These are phyloP conservation scores for Atta cephalotes DNA, from an alignment of 1,140 invertebrate species.

Conservation along the genomic window DNA sequence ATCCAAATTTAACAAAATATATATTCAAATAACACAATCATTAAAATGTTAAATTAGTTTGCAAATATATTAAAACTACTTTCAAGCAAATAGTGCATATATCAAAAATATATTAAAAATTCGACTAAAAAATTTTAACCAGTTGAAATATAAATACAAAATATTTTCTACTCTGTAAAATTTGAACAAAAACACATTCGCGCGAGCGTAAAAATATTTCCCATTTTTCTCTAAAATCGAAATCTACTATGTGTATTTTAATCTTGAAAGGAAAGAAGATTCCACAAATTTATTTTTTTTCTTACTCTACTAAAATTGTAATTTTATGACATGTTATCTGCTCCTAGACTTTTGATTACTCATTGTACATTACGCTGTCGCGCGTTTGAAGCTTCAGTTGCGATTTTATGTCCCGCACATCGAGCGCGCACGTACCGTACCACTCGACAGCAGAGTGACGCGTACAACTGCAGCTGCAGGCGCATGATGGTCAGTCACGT, in stretches of 20 bases:
- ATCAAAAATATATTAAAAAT: too few species aligned
- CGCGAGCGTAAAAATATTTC: not conserved
- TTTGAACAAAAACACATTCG: not conserved
- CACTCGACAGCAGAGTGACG: conserved; percentile 49
- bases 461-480: conserved; percentile 55
- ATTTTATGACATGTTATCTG: not conserved
- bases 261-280: not conserved
- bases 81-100: too few species aligned
- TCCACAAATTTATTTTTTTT: not conserved
- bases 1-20: too few species aligned
- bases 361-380: conserved; percentile 65
- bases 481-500: conserved; percentile 57
- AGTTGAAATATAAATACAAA: too few species aligned
- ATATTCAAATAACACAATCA: too few species aligned
- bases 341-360: conserved; percentile 75
- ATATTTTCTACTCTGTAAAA: not conserved
- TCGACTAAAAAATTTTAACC: too few species aligned
- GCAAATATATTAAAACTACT: too few species aligned
- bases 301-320: not conserved
- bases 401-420: conserved; percentile 65
- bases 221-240: not conserved
- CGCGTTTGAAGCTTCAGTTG: conserved; percentile 71
- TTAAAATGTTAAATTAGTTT: too few species aligned
- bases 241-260: not conserved
- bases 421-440: conserved; percentile 30